Percentiles rank a stretch among this genome's conserved stretches.
Conservation (phyloP, 2,797 vertebrate species). For the Sebastes itinus region DNA sequence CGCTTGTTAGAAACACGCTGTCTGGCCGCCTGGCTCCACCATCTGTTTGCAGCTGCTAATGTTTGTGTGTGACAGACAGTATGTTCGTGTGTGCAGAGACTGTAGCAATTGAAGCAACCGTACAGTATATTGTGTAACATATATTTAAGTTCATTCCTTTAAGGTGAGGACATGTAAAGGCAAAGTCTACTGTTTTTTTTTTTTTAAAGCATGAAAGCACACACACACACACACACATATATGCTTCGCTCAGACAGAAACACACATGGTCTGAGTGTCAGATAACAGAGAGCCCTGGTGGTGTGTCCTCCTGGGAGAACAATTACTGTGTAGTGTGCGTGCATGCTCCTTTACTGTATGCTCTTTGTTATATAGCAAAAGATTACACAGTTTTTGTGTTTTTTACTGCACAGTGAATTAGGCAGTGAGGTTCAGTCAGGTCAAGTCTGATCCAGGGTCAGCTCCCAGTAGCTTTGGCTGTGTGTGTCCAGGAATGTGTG, state of each 20-base stretch:
- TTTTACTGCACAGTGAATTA: not conserved
- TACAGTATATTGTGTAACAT: not conserved
- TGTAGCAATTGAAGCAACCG: not conserved
- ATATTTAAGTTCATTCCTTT: not conserved
- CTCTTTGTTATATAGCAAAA: not conserved
- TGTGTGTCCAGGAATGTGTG: constrained; percentile 28
- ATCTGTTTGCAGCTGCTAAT: constrained; percentile 77
- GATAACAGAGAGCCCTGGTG: constrained; percentile 34
- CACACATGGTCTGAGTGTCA: constrained; percentile 32
- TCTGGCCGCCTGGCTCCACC: constrained; percentile 65
- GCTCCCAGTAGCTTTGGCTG: constrained; percentile 8
- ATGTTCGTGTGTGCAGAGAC: not conserved
- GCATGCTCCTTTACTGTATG: not conserved
- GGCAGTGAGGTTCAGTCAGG: not conserved
- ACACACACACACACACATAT: not conserved
- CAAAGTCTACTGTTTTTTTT: not conserved
- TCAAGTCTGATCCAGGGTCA: constrained; percentile 30
- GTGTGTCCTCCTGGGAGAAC: constrained; percentile 17
- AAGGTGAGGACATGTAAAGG: not conserved
- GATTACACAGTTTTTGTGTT: not conserved
- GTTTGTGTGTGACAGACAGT: constrained; percentile 41
- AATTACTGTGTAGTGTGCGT: not conserved
- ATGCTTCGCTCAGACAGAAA: constrained; percentile 23
- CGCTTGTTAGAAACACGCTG: constrained; percentile 62
- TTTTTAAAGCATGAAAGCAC: not conserved